Percentiles rank a stretch among this genome's conserved stretches.
Evolutionary conservation across 2,113 vertebrate species (phyloP).

Genomic region (Numida meleagris): DNA sequence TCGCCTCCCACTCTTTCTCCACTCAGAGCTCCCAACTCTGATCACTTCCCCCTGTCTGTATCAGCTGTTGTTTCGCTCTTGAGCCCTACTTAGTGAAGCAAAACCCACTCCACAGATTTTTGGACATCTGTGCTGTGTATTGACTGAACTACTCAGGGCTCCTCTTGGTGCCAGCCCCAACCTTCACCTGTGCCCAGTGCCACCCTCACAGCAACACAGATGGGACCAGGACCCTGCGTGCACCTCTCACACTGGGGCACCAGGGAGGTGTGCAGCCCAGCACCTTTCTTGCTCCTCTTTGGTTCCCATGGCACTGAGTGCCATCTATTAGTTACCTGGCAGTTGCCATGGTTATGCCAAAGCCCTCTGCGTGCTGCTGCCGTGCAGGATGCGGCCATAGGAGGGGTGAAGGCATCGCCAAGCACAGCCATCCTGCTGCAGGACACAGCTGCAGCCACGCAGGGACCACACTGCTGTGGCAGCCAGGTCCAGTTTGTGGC

Average conservation of each 20-base stretch:
- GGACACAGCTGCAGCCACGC: neutral
- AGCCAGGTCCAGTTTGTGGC: neutral
- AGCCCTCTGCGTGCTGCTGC: neutral
- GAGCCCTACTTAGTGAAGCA: neutral
- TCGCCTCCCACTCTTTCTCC: neutral
- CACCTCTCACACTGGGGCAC: fast-evolving
- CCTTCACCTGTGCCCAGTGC: neutral
- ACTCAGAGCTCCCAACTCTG: neutral
- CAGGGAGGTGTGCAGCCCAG: fast-evolving
- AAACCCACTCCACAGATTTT: neutral
- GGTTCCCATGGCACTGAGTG: neutral
- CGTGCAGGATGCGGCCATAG: fast-evolving
- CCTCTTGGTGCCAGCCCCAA: neutral
- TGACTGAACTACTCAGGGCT: neutral
- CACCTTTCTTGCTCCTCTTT: neutral
- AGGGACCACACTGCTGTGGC: fast-evolving
- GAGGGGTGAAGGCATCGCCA: neutral
- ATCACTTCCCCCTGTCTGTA: neutral
- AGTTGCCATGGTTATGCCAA: neutral
- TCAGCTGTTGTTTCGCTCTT: neutral
- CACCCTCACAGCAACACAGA: fast-evolving
- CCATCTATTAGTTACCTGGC: neutral
- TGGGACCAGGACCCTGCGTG: fast-evolving
- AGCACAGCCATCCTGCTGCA: neutral
- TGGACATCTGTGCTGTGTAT: neutral